Percentiles rank a stretch among this genome's conserved stretches.
These are phyloP conservation scores for Hippocampus kuda DNA, from an alignment of 2,797 vertebrate species.

Conservation along the genomic window DNA sequence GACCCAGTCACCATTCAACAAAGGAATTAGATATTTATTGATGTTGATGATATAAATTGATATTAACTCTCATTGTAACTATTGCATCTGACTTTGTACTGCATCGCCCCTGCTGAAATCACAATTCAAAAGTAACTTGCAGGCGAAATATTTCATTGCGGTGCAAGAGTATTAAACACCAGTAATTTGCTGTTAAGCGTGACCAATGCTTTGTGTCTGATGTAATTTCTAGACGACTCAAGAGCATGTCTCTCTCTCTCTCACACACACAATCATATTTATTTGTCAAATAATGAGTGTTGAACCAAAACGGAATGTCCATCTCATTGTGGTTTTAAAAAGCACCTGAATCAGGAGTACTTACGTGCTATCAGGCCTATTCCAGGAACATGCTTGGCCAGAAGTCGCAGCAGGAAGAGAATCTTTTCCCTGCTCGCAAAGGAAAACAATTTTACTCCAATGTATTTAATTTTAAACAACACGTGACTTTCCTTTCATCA, in stretches of 20 bases:
- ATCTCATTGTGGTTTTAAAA: neutral
- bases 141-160: neutral
- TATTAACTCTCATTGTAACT: no score
- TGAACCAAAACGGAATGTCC: neutral
- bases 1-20: no score
- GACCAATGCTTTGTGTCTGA: no score
- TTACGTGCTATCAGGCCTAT: constrained; percentile 86
- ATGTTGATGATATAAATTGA: no score
- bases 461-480: neutral
- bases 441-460: neutral
- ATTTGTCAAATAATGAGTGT: neutral
- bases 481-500: neutral
- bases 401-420: constrained; percentile 78
- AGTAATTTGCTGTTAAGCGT: neutral
- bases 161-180: neutral
- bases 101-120: neutral
- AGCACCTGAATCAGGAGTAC: constrained; percentile 31
- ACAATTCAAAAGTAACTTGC: neutral
- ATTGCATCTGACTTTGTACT: neutral
- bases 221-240: no score
- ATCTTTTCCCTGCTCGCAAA: constrained; percentile 73
- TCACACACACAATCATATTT: no score
- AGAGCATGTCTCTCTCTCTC: no score
- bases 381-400: constrained; percentile 84
- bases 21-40: neutral